Evolutionary conservation across 2,888 invertebrate species (phyloP).

Genomic region (Tenthredo scrophulariae): DNA sequence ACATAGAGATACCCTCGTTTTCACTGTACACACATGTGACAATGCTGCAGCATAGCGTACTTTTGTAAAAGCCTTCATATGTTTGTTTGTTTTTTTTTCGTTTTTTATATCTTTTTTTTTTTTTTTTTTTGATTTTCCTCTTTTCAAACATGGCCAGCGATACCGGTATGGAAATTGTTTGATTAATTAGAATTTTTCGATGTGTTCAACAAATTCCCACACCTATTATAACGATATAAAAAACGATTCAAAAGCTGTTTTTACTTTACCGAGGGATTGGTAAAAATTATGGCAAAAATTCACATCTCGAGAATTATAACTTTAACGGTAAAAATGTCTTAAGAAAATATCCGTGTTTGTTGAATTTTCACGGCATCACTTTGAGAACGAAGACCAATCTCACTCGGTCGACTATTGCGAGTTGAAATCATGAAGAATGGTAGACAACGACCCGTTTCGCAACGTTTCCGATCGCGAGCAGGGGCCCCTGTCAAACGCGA

Average conservation of each 20-base stretch:
- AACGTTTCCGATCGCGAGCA: conserved; percentile 18
- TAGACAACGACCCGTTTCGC: not conserved
- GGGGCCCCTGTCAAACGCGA: conserved; percentile 6
- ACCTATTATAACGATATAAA: not conserved
- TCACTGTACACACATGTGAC: conserved; percentile 3
- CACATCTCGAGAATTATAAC: not conserved
- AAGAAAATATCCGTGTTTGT: not conserved
- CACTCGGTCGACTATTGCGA: not conserved
- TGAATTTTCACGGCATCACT: not conserved
- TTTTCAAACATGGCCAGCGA: not conserved
- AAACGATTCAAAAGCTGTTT: not conserved
- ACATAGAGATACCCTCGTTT: conserved; percentile 1
- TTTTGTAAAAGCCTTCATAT: conserved; percentile 1
- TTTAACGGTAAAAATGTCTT: not conserved
- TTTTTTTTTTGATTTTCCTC: not conserved
- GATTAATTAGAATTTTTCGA: not conserved
- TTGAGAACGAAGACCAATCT: conserved; percentile 16
- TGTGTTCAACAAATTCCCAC: not conserved
- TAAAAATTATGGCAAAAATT: not conserved
- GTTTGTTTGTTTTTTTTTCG: not conserved
- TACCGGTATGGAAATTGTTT: not conserved
- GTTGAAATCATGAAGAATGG: conserved; percentile 22
- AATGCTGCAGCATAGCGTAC: not conserved
- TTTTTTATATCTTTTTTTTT: not conserved
- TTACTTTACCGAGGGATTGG: not conserved